Base-by-base conservation (phyloP, 2,113 vertebrate species). In the Lepidiolamprologus cunningtoni region DNA sequence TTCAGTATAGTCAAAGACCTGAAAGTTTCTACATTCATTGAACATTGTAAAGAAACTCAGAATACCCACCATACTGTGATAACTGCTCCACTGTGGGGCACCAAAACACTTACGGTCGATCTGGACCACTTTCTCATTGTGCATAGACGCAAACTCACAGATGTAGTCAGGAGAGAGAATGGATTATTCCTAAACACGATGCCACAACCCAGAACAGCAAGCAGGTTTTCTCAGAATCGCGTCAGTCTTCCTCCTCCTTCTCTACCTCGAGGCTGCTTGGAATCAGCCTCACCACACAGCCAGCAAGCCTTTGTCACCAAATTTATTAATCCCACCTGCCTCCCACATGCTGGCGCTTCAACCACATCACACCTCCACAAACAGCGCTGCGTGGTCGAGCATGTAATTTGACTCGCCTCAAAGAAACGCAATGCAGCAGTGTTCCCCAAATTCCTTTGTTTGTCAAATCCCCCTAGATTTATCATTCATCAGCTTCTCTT, bases 311-410 rank as follows among this genome's bases (percentile, higher is more conserved):
- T 87, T 85, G 57, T 87, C 63, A 54, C 78, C 12, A 73, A 53
- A 85, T 84, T 8, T 88, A n/a, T 71, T 89, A 87, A 92, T 88
- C 80, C 53, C 50, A 40, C 33, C 81, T 45, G 10, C 87, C 87
- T 79, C 86, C 79, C 61, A 63, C 87, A 19, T 9, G 2, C 17
- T 88, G 73, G 53, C 82, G 50, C n/a, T 58, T 83, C 78, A 13
- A 23, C 7, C 21, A 9, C 61, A 80, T 86, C 81, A 63, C 85
- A 73, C 52, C 86, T 80, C 53, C 63, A 8, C 83, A 92, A 81
- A 83, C 28, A 47, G 73, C 61, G 7, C 45, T n/a, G 58, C 13
- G 28, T 23, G 45, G 9, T 31, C 5, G 5, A 86, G 47, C 23
- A 52, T 35, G 35, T 53, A 28, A 31, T 76, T 61, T 73, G 11